Conservation (phyloP, 2,797 vertebrate genomes). For the Botia kubotai region DNA sequence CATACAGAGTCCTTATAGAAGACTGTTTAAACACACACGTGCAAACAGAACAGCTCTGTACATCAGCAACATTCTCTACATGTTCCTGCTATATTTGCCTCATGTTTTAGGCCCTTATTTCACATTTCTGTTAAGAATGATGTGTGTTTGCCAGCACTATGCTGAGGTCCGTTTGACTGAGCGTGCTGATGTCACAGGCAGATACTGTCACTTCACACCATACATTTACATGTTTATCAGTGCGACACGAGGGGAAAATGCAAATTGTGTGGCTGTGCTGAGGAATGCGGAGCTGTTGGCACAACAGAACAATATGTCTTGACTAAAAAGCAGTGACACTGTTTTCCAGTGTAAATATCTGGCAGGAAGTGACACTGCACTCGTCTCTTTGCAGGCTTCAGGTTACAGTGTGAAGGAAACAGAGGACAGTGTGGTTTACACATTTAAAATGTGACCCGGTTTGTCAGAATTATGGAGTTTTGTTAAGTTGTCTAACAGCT, state of each 20-base stretch:
- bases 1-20: background rate
- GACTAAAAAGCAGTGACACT: background rate
- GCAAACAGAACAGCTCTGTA: conserved; percentile 10
- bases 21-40: background rate
- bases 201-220: conserved; percentile 7
- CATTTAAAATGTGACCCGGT: no score
- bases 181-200: background rate
- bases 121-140: conserved; percentile 41
- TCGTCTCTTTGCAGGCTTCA: background rate
- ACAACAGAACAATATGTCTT: no score
- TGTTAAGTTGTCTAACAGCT: no score
- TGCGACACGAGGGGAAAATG: background rate
- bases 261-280: background rate
- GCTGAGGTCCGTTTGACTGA: conserved; percentile 1
- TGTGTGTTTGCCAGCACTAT: conserved; percentile 14
- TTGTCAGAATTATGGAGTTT: no score
- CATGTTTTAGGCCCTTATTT: conserved; percentile 52
- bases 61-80: conserved; percentile 19
- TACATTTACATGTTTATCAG: conserved; percentile 39
- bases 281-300: background rate
- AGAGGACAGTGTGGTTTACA: background rate
- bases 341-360: background rate
- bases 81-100: conserved; percentile 43
- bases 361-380: background rate
- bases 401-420: background rate